phyloP scores from a whole-genome alignment of 2,888 invertebrate genomes.

The Gastrophysa polygoni region DNA sequence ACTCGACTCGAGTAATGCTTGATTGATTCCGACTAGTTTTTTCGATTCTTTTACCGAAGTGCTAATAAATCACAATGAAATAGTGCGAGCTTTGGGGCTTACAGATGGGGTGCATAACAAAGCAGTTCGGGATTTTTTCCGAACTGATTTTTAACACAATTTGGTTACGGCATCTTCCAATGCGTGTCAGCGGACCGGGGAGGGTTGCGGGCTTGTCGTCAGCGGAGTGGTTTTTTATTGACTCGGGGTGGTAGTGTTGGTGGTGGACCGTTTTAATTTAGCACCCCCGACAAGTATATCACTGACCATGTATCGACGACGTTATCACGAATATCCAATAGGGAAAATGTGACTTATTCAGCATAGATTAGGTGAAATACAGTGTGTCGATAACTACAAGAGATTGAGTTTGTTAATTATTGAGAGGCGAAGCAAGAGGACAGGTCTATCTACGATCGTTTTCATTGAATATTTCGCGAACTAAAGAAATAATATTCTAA shows the following conservation, averaged over 20 bases:
- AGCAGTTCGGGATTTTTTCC: conserved; percentile 55
- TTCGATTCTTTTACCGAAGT: conserved; percentile 60
- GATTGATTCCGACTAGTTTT: conserved; percentile 61
- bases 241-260: no score
- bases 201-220: conserved; percentile 6
- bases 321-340: no score
- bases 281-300: no score
- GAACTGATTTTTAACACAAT: conserved; percentile 53
- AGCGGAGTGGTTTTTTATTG: conserved; percentile 14
- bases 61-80: conserved; percentile 61
- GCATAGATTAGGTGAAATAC: no score
- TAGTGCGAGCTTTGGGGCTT: conserved; percentile 51
- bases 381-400: no score
- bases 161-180: conserved; percentile 29
- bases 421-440: no score
- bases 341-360: no score
- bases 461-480: no score
- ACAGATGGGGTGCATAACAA: conserved; percentile 58
- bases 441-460: no score
- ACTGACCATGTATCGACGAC: no score
- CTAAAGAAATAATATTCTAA: no score
- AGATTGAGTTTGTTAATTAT: no score
- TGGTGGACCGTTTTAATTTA: not conserved
- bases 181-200: conserved; percentile 20
- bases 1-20: conserved; percentile 58